Evolutionary conservation across 1,140 invertebrate species (phyloP).

Genomic region (Diachasma alloeum): DNA sequence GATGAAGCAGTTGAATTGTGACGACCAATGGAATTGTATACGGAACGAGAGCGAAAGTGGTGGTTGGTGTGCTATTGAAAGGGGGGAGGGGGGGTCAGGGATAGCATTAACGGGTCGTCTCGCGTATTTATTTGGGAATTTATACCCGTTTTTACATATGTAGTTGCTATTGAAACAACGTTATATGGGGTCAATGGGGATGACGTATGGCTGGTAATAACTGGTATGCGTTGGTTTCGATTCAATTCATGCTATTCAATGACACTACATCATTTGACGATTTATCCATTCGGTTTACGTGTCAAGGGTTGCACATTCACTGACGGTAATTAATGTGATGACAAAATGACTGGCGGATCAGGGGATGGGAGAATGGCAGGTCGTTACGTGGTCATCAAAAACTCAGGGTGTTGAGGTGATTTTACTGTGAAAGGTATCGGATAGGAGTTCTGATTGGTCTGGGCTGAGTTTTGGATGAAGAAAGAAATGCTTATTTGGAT

Average conservation of each 20-base stretch:
- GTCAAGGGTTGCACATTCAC: neutral
- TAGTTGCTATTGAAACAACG: constrained; percentile 42
- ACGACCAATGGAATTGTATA: constrained; percentile 1
- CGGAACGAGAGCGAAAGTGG: neutral
- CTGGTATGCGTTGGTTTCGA: constrained; percentile 51
- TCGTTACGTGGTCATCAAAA: neutral
- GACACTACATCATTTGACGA: neutral
- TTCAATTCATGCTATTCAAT: constrained; percentile 49
- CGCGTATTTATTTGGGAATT: constrained; percentile 57
- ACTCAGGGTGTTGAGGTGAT: neutral
- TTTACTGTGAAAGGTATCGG: neutral
- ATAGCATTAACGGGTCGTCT: constrained; percentile 50
- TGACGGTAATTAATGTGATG: neutral
- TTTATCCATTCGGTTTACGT: neutral
- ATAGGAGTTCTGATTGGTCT: no score
- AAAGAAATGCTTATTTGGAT: no score
- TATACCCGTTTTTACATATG: constrained; percentile 50
- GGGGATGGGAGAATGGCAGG: no score
- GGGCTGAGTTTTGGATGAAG: no score
- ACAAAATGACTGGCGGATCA: neutral
- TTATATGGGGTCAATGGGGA: constrained; percentile 43
- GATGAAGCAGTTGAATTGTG: neutral
- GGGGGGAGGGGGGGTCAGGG: constrained; percentile 13
- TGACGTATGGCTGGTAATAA: constrained; percentile 46
- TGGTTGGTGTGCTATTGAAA: constrained; percentile 18